A percentile compares a stretch with the other conserved stretches of the same genome.
Conservation (phyloP, 2,888 invertebrate species). For the Arenicola marina region DNA sequence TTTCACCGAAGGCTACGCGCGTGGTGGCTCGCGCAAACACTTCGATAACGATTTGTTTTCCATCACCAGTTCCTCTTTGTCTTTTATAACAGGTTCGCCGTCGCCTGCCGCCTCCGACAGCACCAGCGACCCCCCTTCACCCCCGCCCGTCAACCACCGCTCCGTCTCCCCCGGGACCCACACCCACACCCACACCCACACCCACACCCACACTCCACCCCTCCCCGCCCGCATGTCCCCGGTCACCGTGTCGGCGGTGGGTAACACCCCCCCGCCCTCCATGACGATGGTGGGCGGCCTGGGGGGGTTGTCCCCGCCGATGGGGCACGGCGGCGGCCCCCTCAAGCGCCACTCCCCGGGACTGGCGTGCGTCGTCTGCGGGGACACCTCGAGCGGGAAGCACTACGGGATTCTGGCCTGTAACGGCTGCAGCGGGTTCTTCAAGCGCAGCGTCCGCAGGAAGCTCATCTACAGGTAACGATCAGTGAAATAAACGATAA, state of each 20-base stretch:
- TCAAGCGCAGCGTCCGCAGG: constrained; percentile 92
- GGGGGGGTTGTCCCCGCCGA: neutral
- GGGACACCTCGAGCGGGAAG: constrained; percentile 95
- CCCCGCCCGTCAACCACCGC: neutral
- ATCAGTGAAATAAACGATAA: no score
- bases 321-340: constrained; percentile 18
- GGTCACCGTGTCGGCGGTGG: neutral
- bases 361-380: constrained; percentile 88
- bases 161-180: neutral
- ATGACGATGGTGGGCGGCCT: neutral
- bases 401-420: constrained; percentile 98
- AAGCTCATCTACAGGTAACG: constrained; percentile 96
- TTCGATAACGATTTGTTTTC: no score
- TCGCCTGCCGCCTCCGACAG: neutral
- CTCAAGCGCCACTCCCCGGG: constrained; percentile 66
- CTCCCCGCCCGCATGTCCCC: neutral
- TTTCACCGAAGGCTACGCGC: no score
- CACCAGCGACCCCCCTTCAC: constrained; percentile 2
- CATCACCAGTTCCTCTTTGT: no score
- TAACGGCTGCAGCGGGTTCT: constrained; percentile 99
- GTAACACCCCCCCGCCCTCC: neutral
- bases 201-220: neutral
- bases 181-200: neutral
- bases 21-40: no score
- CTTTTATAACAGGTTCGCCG: neutral